Evolutionary conservation across 2,797 vertebrate genomes (phyloP), one percentile per base, ranked within the genome.

Genomic region (Gadopsis marmoratus): DNA sequence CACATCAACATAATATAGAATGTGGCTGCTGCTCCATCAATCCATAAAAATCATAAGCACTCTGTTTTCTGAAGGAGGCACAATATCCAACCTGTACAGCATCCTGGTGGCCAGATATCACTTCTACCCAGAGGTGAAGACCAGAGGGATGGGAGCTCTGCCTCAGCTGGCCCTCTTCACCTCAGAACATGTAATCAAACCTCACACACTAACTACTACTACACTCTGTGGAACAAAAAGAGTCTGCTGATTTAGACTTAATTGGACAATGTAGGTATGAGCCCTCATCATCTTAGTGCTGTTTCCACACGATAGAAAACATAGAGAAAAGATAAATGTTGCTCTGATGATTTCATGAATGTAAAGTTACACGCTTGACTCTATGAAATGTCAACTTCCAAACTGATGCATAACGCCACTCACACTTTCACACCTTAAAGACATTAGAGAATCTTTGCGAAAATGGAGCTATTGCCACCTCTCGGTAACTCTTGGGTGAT

Each of bases 71-170:
- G 0, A 72, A 95, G 94, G 94, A 67, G 94, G 95, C 19, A 93
- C 94, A 14, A 93, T 95, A 60, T 95, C 94, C 72, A 96, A 96
- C 73, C 86, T 96, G 41, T 96, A 94, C 78, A 94, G 93, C 74
- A 60, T 96, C 51, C 82, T 95, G 62, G 65, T 94, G 83, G 94
- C 94, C 29, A 90, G 90, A 29, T 96, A 92, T 84, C 88, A 95
- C 76, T 87, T 78, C 78, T 95, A 94, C 79, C 95, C 95, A 0
- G 85, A 95, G 61, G 93, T 95, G 79, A 96, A 96, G 94, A 93
- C 84, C 31, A 91, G 87, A 81, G 95, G 92, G 69, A 95, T 95
- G 93, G 48, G 72, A 6, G 78, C 55, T 4, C 79, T 96, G 53
- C 95, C 94, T 13, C 68, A 21, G 11, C 87, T 96, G 74, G 91